A percentile compares a stretch with the other conserved stretches of the same genome.
These are phyloP conservation scores for Danaus chrysippus DNA, from an alignment of 2,888 invertebrate species.

Conservation along the genomic window DNA sequence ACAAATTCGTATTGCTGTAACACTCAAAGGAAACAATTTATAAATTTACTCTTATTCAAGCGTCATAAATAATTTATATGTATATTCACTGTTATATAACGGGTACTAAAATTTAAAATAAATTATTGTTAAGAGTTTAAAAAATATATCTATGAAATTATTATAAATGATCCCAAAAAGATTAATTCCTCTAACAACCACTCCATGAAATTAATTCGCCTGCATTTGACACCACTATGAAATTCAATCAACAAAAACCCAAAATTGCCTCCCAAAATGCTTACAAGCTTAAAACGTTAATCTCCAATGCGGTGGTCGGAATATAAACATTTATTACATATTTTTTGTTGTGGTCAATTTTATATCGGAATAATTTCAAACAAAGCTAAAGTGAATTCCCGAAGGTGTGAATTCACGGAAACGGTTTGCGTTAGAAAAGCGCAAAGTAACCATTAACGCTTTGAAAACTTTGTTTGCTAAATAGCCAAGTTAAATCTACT, in stretches of 20 bases:
- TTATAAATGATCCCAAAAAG: neutral
- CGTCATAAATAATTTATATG: too few species aligned
- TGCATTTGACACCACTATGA: conserved; percentile 34
- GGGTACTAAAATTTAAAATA: too few species aligned
- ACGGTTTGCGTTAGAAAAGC: conserved; percentile 21
- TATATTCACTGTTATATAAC: too few species aligned
- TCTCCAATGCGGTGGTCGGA: conserved; percentile 35
- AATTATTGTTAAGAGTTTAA: too few species aligned
- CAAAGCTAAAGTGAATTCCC: conserved; percentile 23
- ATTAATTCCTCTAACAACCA: neutral
- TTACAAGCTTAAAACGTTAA: conserved; percentile 38
- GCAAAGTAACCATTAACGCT: neutral
- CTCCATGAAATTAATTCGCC: conserved; percentile 14
- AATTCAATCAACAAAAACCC: conserved; percentile 36
- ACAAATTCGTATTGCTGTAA: too few species aligned
- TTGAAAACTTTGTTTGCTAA: neutral
- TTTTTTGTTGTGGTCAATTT: conserved; percentile 35
- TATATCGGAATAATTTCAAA: conserved; percentile 28
- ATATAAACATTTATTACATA: conserved; percentile 35
- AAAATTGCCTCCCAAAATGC: conserved; percentile 30
- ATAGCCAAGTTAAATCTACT: neutral
- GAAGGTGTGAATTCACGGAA: conserved; percentile 25
- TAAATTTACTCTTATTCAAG: too few species aligned
- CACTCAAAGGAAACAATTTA: too few species aligned
- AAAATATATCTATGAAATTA: neutral